Percentiles rank a stretch among this genome's conserved stretches.
phyloP scores from a whole-genome alignment of 2,113 vertebrate genomes.

The Cricetomys ansorgei region DNA sequence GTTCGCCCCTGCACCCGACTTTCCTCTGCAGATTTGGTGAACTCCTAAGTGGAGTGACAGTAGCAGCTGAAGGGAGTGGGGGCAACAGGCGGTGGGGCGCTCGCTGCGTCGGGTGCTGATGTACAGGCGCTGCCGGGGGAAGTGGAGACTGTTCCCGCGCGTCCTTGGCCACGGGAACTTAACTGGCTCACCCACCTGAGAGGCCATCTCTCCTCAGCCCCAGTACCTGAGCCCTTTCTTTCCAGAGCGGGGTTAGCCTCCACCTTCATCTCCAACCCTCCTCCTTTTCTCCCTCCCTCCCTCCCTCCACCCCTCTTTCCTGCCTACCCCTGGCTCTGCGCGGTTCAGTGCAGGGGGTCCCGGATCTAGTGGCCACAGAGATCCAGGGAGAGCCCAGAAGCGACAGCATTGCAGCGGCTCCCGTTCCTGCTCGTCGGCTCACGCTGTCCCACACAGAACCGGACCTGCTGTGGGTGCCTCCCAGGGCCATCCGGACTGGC shows the following conservation, averaged over 20 bases:
- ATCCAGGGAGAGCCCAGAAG: accelerated
- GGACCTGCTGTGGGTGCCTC: background rate
- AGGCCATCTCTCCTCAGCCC: background rate
- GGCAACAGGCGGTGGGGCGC: background rate
- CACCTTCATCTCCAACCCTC: background rate
- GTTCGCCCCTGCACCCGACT: background rate
- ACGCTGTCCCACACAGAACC: background rate
- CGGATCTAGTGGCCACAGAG: background rate
- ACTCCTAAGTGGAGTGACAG: background rate
- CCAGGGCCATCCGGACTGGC: background rate
- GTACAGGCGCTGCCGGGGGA: background rate
- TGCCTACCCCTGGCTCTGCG: background rate
- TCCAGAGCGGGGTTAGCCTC: background rate
- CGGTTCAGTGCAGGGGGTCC: background rate
- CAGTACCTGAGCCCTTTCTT: background rate
- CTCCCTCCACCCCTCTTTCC: background rate
- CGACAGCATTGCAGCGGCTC: background rate
- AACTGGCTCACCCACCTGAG: background rate
- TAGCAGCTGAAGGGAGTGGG: background rate
- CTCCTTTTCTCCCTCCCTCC: background rate
- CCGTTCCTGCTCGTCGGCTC: background rate
- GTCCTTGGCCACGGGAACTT: background rate
- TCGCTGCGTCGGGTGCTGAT: background rate
- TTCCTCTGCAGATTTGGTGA: background rate
- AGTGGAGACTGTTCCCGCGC: background rate